Evolutionary conservation across 2,797 vertebrate genomes (phyloP).

Genomic region (Pseudomugil tenellus): DNA sequence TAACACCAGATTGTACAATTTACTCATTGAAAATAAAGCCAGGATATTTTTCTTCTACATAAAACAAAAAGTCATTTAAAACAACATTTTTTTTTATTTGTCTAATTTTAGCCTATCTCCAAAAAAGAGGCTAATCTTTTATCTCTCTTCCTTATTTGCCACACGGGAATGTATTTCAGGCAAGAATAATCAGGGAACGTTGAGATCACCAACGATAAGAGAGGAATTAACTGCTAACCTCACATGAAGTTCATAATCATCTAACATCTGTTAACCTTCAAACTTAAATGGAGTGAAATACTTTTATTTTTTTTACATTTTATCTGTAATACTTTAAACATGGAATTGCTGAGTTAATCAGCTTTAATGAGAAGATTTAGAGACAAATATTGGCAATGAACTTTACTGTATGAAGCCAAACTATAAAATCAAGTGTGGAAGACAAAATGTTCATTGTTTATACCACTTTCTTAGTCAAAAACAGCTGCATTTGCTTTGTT

Average conservation of each 20-base stretch:
- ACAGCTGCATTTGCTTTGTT: neutral
- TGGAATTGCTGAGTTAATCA: neutral
- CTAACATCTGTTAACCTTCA: neutral
- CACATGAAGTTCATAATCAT: neutral
- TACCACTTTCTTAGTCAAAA: neutral
- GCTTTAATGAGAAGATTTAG: neutral
- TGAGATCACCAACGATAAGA: no score
- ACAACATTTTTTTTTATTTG: neutral
- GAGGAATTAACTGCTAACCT: neutral
- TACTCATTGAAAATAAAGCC: neutral
- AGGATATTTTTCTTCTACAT: neutral
- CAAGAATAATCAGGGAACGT: neutral
- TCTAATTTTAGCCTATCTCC: neutral
- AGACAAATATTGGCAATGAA: neutral
- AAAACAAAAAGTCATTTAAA: no score
- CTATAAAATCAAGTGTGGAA: neutral
- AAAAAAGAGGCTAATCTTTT: neutral
- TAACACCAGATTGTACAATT: neutral
- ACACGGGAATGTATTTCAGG: neutral
- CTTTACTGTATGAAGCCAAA: neutral
- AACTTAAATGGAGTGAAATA: neutral
- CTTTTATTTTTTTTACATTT: neutral
- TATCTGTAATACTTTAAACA: neutral
- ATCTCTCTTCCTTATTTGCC: neutral
- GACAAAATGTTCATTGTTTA: neutral